Evolutionary conservation across 2,113 vertebrate genomes (phyloP), one percentile per base, ranked within the genome.

Genomic region (Menidia beryllina): DNA sequence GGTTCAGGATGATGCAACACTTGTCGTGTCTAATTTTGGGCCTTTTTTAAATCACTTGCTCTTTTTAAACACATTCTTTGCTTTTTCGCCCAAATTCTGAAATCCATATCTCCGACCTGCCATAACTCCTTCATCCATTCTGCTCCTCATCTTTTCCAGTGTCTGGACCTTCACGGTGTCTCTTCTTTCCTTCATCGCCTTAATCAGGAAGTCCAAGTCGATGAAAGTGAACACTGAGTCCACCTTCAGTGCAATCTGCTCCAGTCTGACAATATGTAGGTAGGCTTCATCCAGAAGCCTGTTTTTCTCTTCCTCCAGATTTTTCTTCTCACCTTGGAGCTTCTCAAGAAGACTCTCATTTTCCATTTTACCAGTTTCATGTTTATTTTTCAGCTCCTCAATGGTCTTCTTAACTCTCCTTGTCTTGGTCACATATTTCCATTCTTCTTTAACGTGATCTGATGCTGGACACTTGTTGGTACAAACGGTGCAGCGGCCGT

Each of bases 351-450:
- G 52, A 0, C 45, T 36, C 23, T 13, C 12, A 8, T 9, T 50
- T 4, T 15, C 14, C n/a, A 24, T 25, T 25, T 19, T 2, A 7
- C 12, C 13, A 13, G 0, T n/a, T 9, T 50, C 27, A 54, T 60
- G 72, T 10, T 43, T 61, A 0, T 19, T 1, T 41, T 61, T 66
- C 5, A 60, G 10, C 0, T 60, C n/a, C 19, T 30, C 0, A 0
- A 2, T 1, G 21, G 62, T 72, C 14, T 1, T 68, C 1, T 11
- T 0, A 11, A 72, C 75, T 17, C 13, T 71, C 9, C 15, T 68
- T 13, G 47, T 64, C 64, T 69, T 69, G 19, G 2, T 48, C 24
- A 69, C 70, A 20, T 49, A 79, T 1, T 0, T 74, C 70, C 38
- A 34, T 0, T 53, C 0, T 15, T 74, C 70, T 69, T 69, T 79